Evolutionary conservation across 1,140 invertebrate genomes (phyloP).

Genomic region (Polypedilum pembai): DNA sequence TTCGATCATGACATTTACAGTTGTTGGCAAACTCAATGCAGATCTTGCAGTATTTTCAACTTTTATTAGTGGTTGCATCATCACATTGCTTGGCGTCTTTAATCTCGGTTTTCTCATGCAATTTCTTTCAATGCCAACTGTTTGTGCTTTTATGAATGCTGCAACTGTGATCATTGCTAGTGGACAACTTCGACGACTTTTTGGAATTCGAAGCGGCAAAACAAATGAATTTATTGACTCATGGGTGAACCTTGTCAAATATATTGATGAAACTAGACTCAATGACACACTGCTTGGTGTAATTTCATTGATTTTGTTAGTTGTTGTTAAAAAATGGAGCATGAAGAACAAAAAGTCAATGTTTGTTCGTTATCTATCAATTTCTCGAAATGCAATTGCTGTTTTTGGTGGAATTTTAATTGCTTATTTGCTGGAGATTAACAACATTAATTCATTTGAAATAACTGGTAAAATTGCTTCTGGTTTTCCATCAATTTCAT

Average conservation of each 20-base stretch:
- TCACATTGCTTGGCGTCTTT: slow-evolving; percentile 68
- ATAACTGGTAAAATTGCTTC: slow-evolving; percentile 56
- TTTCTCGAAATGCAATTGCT: background rate
- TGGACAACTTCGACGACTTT: slow-evolving; percentile 69
- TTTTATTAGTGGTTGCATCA: slow-evolving; percentile 69
- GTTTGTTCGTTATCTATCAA: background rate
- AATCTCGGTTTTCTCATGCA: slow-evolving; percentile 81
- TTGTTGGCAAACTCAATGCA: slow-evolving; percentile 51
- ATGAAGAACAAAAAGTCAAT: slow-evolving; percentile 4
- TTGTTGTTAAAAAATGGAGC: slow-evolving; percentile 48
- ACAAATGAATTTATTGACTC: slow-evolving; percentile 51
- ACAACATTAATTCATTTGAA: slow-evolving; percentile 54
- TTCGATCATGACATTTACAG: slow-evolving; percentile 62
- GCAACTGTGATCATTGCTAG: slow-evolving; percentile 81
- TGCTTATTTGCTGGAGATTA: slow-evolving; percentile 55
- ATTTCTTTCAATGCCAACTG: slow-evolving; percentile 84
- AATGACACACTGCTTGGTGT: slow-evolving; percentile 53
- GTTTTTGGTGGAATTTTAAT: slow-evolving; percentile 35
- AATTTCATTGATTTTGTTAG: slow-evolving; percentile 42
- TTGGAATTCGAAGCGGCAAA: slow-evolving; percentile 54
- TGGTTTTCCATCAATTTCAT: slow-evolving; percentile 55
- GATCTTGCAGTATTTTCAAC: slow-evolving; percentile 73
- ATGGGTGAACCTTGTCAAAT: slow-evolving; percentile 47
- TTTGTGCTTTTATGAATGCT: slow-evolving; percentile 81
- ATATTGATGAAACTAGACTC: slow-evolving; percentile 64